Evolutionary conservation across 1,140 invertebrate species (phyloP), one percentile per base, ranked within the genome.

Genomic region (Psilanteris sp.): DNA sequence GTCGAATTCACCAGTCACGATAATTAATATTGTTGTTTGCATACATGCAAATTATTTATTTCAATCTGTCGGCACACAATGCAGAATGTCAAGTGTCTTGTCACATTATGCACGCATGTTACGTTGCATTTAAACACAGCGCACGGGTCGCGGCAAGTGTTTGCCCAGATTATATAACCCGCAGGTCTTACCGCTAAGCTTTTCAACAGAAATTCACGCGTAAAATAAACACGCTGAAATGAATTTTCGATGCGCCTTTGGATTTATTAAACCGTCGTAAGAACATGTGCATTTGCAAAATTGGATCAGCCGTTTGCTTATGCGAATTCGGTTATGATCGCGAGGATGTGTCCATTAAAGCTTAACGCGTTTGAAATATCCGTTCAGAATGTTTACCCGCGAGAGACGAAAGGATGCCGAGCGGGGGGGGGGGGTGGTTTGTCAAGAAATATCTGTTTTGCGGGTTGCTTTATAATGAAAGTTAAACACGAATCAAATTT

Each of bases 101-200:
- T 76, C 64, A 37, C 48, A 64, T 76, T 76, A 70, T 70, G 52
- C 73, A 76, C 73, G 73, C 73, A 70, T 55, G 57, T 66, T 76
- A 44, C 57, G 20, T 54, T 59, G 31, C 66, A 66, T 76, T 66
- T 66, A 61, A 55, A 68, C 37, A 32, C 34, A 10, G 9, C 37
- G 41, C 15, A 34, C 27, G 59, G 34, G 22, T 36, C 36, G 36
- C 44, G 54, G 73, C 59, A 71, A 71, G 73, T 76, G 66, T 76
- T 76, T 76, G 57, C 66, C 66, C 29, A 64, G 59, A 71, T 66
- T 71, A 66, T 52, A 77, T 66, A 77, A 66, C 73, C 73, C 66
- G 66, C 52, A 50, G 66, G 73, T 71, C 57, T 77, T 77, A 66
- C 34, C 52, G 43, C 44, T 66, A 71, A 71, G 73, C 73, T 71